Conservation (phyloP, 2,797 vertebrate species). For the Rhodeus uyekii region DNA sequence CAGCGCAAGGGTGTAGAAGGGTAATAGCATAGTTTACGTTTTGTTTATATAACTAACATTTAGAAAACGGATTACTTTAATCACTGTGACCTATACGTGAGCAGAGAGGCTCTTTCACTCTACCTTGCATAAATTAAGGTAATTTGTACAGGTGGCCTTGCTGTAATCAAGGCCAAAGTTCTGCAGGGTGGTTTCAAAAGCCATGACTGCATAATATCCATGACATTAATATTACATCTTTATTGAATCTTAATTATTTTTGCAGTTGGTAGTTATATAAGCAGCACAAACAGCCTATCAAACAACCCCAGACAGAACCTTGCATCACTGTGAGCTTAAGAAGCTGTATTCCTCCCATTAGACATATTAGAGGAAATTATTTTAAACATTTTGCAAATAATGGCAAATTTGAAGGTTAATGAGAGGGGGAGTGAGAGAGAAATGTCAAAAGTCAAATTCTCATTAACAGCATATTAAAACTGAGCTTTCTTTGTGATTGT, state of each 20-base stretch:
- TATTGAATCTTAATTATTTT: constrained; percentile 12
- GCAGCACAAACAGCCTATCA: neutral
- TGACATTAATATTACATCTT: constrained; percentile 25
- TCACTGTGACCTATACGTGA: neutral
- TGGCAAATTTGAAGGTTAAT: constrained; percentile 9
- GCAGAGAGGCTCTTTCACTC: neutral
- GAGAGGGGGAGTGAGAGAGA: neutral
- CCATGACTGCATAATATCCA: neutral
- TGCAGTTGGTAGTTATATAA: neutral
- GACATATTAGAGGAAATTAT: neutral
- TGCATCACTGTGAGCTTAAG: neutral
- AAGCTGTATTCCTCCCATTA: neutral
- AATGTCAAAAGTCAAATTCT: constrained; percentile 21
- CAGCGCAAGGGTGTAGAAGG: neutral
- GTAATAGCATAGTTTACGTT: neutral
- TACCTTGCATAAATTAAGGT: constrained; percentile 5
- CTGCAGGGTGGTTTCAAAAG: neutral
- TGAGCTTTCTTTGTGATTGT: constrained; percentile 7
- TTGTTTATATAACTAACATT: constrained; percentile 22
- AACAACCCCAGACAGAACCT: neutral
- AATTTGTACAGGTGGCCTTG: neutral
- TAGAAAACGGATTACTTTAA: constrained; percentile 31
- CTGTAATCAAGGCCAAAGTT: constrained; percentile 8
- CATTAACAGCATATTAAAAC: constrained; percentile 9
- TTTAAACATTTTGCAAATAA: constrained; percentile 15